Conservation (phyloP, 1,140 invertebrate species). For the Acyrthosiphon pisum region DNA sequence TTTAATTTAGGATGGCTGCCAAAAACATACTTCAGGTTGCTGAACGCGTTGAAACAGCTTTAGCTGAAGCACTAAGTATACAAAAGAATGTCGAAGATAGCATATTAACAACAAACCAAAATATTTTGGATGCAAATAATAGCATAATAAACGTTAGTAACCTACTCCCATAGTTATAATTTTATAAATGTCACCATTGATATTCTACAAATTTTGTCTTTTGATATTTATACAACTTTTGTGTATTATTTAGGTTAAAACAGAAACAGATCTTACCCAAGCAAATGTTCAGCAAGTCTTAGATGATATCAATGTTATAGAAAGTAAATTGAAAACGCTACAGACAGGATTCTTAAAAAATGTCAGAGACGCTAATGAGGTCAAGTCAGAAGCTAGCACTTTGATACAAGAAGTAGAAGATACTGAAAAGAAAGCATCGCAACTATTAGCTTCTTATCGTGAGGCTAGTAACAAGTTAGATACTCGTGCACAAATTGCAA, state of each 20-base stretch:
- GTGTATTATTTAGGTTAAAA: slow-evolving; percentile 67
- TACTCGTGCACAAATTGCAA: slow-evolving; percentile 70
- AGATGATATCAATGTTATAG: slow-evolving; percentile 72
- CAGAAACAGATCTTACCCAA: slow-evolving; percentile 77
- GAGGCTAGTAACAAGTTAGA: slow-evolving; percentile 69
- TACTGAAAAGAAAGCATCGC: slow-evolving; percentile 66
- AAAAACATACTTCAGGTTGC: slow-evolving; percentile 68
- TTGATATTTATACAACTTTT: slow-evolving; percentile 24
- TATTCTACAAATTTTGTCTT: not conserved
- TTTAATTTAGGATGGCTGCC: slow-evolving; percentile 65
- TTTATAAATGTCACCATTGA: not conserved
- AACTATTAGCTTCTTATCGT: slow-evolving; percentile 69
- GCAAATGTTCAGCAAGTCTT: slow-evolving; percentile 76
- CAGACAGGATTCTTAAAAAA: slow-evolving; percentile 81
- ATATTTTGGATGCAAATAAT: slow-evolving; percentile 77
- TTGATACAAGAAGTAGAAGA: slow-evolving; percentile 68
- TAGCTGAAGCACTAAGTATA: slow-evolving; percentile 75
- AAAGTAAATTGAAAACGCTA: slow-evolving; percentile 73
- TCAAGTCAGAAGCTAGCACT: slow-evolving; percentile 66
- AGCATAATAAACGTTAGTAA: slow-evolving; percentile 72
- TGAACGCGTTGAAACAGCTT: slow-evolving; percentile 67
- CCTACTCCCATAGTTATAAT: not conserved
- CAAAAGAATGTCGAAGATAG: slow-evolving; percentile 80
- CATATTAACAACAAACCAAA: slow-evolving; percentile 79
- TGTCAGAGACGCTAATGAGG: slow-evolving; percentile 70